phyloP scores from a whole-genome alignment of 2,797 vertebrate species.

The Sebastes itinus region DNA sequence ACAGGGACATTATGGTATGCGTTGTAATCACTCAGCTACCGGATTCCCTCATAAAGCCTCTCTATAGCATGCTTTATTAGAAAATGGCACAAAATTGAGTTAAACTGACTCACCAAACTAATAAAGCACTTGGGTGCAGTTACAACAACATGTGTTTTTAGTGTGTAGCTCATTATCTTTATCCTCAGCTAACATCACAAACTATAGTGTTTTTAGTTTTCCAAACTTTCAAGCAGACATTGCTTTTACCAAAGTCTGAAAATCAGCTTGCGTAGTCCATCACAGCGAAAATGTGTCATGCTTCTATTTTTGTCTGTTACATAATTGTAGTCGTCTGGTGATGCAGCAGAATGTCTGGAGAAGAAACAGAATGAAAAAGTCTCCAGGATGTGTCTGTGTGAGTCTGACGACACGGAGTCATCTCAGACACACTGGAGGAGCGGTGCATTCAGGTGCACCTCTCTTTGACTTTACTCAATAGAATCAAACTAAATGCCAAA shows the following conservation, averaged over 20 bases:
- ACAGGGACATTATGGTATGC: too few relatives aligned
- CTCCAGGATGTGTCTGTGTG: neutral
- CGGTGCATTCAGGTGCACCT: neutral
- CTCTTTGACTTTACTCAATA: neutral
- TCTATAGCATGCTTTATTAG: too few relatives aligned
- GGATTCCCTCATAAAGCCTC: too few relatives aligned
- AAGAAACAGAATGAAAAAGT: neutral
- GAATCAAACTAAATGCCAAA: neutral
- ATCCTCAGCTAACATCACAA: too few relatives aligned
- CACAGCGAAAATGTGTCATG: neutral
- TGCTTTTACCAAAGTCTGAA: neutral
- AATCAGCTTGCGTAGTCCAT: neutral
- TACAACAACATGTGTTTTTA: too few relatives aligned
- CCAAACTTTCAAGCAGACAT: neutral
- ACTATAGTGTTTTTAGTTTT: too few relatives aligned
- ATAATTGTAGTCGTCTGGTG: neutral
- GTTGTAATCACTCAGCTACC: too few relatives aligned
- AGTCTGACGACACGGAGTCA: neutral
- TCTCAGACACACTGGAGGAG: neutral
- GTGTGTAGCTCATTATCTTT: too few relatives aligned
- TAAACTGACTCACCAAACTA: too few relatives aligned
- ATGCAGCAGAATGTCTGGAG: neutral
- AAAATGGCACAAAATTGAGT: too few relatives aligned
- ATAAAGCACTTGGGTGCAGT: too few relatives aligned
- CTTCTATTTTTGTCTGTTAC: conserved; percentile 14